Base-by-base conservation (phyloP, 2,888 invertebrate species). In the Drosophila robusta region DNA sequence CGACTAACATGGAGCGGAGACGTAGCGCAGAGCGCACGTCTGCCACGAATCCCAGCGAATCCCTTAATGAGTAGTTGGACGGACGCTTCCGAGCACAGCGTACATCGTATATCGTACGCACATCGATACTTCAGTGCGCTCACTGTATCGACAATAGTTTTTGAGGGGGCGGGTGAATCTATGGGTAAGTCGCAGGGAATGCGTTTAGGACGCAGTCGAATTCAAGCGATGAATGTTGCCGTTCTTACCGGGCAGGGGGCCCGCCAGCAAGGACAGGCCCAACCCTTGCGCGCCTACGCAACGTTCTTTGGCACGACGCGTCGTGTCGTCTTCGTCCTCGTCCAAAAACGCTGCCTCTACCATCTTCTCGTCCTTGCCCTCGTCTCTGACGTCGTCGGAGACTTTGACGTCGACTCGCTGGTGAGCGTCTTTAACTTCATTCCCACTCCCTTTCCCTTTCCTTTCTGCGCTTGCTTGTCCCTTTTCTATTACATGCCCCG, bases 281-380 rank as follows among this genome's bases (percentile, higher is more conserved):
- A 72, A 65, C 51, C 66, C 60, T 65, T 77, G 42, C 34, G 66
- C 67, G 70, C 75, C 75, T 69, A 75, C 75, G 50, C 57, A 68
- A 68, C 55, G 57, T 42, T 54, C 46, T 56, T 78, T 68, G 54
- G 57, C 69, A 41, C 75, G 32, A 67, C 75, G 54, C 75, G 18
- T 73, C 73, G 58, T 63, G 14, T 46, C 45, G 41, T 61, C 46
- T 41, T 50, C 26, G n/a, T 42, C 36, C 11, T 12, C 18, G 18
- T 18, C 29, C 29, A 29, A 29, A 8, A 3, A 29, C 8, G 29
- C 29, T 29, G 9, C 9, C 7, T 11, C 18, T 14, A 38, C 29
- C 12, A 22, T 18, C 34, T 44, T 14, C 29, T 47, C 46, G 36
- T 47, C 49, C 24, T 55, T 16, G 9, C 12, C 16, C 29, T 46